Evolutionary conservation across 2,888 invertebrate genomes (phyloP), one percentile per base, ranked within the genome.

Genomic region (Ormyrus labotus): DNA sequence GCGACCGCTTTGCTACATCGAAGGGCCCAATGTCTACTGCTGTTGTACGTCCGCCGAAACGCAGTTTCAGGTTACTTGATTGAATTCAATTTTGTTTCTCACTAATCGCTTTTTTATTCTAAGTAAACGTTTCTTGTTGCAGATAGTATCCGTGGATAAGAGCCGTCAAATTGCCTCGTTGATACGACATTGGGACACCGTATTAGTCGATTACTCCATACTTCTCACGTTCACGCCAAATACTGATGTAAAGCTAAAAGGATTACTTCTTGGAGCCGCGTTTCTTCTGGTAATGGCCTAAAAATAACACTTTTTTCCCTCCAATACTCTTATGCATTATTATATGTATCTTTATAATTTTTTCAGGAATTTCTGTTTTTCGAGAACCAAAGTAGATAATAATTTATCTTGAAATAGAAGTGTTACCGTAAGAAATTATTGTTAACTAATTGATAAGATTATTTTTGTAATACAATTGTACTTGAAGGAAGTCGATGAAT

Each of bases 261-360:
- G 96, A 0, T 91, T 96, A 4, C 92, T 97, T 73, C 89, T 98
- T 48, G 97, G 95, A 6, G 94, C 96, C 67, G 94, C 95, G 0
- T 97, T 98, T 91, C 92, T 98, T 79, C 91, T 98, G 93, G 97
- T 97, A 92, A 92, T 91, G 88, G 0, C 34, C 34, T 34, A 48
- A 75, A 48, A 5, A n/a, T 58, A 7, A 48, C 51, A 67, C 19
- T 51, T 57, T 6, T 55, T 34, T 60, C 0, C 8, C 47, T 34
- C 11, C 6, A 51, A 67, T 51, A 53, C 50, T n/a, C 11, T 47
- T 53, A 13, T 57, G 48, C 13, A n/a, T 60, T 13, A 51, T 19
- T 50, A n/a, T 47, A 47, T 5, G 58, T 34, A 47, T 34, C 19
- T 8, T 4, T 57, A n/a, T 64, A 55, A n/a, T 51, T 78, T 48